Percentiles rank a stretch among this genome's conserved stretches.
phyloP scores from a whole-genome alignment of 2,797 vertebrate genomes.

The Enoplosus armatus region DNA sequence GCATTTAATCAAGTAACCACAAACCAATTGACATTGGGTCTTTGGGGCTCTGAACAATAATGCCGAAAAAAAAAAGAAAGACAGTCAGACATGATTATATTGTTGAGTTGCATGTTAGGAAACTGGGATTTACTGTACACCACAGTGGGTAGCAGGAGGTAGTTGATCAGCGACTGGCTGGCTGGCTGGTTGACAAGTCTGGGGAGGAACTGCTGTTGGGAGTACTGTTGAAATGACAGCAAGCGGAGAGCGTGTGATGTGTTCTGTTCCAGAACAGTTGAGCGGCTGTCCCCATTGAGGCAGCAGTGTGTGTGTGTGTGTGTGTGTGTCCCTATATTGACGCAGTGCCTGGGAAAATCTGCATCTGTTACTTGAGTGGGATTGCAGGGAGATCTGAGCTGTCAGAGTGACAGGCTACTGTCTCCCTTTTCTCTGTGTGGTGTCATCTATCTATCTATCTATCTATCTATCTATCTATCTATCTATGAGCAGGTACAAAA shows the following conservation, averaged over 20 bases:
- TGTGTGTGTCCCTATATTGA: constrained; percentile 70
- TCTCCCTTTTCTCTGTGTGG: constrained; percentile 32
- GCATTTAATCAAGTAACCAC: constrained; percentile 35
- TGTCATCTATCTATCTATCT: constrained; percentile 41
- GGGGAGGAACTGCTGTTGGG: constrained; percentile 76
- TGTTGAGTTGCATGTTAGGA: constrained; percentile 30
- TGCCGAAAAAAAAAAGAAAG: not conserved
- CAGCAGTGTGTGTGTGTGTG: constrained; percentile 35
- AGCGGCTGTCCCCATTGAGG: constrained; percentile 77
- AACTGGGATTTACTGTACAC: constrained; percentile 8
- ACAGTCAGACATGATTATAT: constrained; percentile 8
- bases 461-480: constrained; percentile 47
- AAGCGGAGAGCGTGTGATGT: constrained; percentile 89
- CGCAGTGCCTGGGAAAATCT: constrained; percentile 85
- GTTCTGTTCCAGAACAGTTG: constrained; percentile 83
- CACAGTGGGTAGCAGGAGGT: constrained; percentile 35
- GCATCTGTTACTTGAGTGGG: constrained; percentile 89
- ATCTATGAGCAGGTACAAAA: constrained; percentile 11
- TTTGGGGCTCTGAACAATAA: constrained; percentile 18
- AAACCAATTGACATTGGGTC: constrained; percentile 19
- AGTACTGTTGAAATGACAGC: constrained; percentile 86
- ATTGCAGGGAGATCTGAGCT: constrained; percentile 67
- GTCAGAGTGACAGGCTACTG: constrained; percentile 59
- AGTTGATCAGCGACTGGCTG: constrained; percentile 74
- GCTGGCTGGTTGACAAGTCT: constrained; percentile 79